phyloP scores from a whole-genome alignment of 2,113 vertebrate genomes.

The Talpa occidentalis region DNA sequence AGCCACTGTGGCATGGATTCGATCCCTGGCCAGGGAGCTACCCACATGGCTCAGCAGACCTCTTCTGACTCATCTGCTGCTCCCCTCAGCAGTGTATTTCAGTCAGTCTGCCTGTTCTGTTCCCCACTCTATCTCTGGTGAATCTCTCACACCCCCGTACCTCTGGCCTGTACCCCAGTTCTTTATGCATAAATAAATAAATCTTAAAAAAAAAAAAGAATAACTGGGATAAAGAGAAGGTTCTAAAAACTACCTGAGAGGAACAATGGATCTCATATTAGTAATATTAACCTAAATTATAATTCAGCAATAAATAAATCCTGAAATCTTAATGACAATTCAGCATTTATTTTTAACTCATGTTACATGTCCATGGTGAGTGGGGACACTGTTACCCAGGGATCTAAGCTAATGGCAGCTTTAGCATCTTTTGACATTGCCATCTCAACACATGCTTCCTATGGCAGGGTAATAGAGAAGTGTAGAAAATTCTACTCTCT shows the following conservation, averaged over 20 bases:
- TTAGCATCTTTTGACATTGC: not conserved
- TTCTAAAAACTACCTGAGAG: slow-evolving; percentile 24
- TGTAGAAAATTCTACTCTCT: not conserved
- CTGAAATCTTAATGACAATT: not conserved
- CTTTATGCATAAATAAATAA: too few species aligned
- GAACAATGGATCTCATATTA: slow-evolving; percentile 21
- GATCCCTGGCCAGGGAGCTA: too few species aligned
- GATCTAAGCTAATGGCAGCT: not conserved
- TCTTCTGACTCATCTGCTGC: too few species aligned
- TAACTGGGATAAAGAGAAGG: too few species aligned
- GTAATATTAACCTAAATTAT: slow-evolving; percentile 36
- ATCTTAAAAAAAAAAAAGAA: too few species aligned
- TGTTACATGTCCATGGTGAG: not conserved
- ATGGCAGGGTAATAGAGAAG: not conserved
- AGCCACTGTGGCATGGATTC: too few species aligned
- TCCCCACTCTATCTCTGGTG: too few species aligned
- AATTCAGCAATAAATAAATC: not conserved
- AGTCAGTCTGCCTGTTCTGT: too few species aligned
- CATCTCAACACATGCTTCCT: not conserved
- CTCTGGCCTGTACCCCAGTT: too few species aligned
- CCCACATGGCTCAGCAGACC: too few species aligned
- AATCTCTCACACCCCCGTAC: too few species aligned
- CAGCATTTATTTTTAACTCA: slow-evolving; percentile 6
- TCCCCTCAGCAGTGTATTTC: too few species aligned
- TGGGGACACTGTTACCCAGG: not conserved